These are phyloP conservation scores for Pantala flavescens DNA, from an alignment of 1,140 invertebrate species.

Conservation along the genomic window DNA sequence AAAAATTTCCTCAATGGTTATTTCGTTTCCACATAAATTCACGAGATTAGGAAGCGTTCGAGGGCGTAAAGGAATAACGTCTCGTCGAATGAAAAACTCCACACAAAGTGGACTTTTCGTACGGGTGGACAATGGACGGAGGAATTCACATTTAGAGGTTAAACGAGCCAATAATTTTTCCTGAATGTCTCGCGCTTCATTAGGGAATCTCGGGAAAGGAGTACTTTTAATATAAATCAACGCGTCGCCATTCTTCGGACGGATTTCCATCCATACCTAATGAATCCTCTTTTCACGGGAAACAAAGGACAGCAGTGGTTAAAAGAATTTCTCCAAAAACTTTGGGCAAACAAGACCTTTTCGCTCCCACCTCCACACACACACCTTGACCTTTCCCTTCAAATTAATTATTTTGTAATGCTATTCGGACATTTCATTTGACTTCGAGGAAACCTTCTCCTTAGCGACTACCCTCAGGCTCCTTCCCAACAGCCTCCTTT, in stretches of 20 bases:
- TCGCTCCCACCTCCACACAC: not conserved
- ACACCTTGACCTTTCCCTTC: not conserved
- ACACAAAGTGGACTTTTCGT: too few relatives aligned
- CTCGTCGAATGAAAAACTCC: too few relatives aligned
- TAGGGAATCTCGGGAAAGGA: not conserved
- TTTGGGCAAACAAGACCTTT: conserved; percentile 5
- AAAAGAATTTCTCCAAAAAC: not conserved
- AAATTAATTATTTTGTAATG: conserved; percentile 9
- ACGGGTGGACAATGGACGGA: too few relatives aligned
- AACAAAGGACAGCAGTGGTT: not conserved
- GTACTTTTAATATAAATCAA: not conserved
- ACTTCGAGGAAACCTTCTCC: not conserved
- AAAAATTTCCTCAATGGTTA: too few relatives aligned
- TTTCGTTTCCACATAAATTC: too few relatives aligned
- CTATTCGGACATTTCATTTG: not conserved
- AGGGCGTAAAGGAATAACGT: too few relatives aligned
- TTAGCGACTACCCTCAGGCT: not conserved
- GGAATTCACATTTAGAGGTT: too few relatives aligned
- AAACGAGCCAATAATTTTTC: too few relatives aligned
- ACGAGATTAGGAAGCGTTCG: too few relatives aligned
- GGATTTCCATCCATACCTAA: not conserved
- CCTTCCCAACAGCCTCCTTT: not conserved
- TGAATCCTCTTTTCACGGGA: not conserved
- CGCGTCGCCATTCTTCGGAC: not conserved
- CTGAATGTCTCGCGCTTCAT: not conserved